Base-by-base conservation (phyloP, 2,888 invertebrate genomes). In the Cybosia mesomella region DNA sequence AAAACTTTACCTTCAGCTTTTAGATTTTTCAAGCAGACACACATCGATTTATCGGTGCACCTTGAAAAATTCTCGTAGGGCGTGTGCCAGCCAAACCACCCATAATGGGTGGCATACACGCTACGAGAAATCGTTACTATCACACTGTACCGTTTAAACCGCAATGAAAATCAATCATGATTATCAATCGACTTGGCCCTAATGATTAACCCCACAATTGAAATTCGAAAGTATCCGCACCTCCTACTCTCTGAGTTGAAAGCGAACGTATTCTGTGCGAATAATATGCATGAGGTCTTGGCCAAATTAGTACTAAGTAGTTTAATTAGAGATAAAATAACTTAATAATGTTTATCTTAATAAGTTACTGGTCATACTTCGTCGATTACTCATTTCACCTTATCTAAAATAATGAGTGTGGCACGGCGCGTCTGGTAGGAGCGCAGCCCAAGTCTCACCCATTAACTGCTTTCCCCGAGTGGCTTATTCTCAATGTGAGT, bases 381-480 rank as follows among this genome's bases (percentile, higher is more conserved):
- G 66, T 61, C 71, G 70, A 70, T 66, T 59, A 69, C 64, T 64
- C 66, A 66, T 58, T 59, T 67, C 62, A 68, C 66, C 73, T 72
- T 68, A 63, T 66, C 79, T 73, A 61, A 79, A 74, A 76, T 68
- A 63, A 79, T 65, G 24, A 66, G 36, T 67, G 64, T 64, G 9
- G 55, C 60, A 32, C 60, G 64, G 22, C 60, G 54, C 65, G 32
- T 54, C n/a, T 63, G 68, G 72, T 72, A 80, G 71, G 72, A 53
- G 70, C 68, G 62, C 36, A 66, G 81, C 67, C 63, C 67, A 74
- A 75, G 83, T 83, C 79, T 83, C 80, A 72, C 75, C 84, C 86
- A 90, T 89, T 87, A 89, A 80, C 86, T 79, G 79, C 89, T 92
- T 89, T 91, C 89, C 82, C 86, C 68, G 22, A 53, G 64, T 77